Percentiles rank a stretch among this genome's conserved stretches.
These are phyloP conservation scores for Dipodomys stephensi DNA, from an alignment of 2,113 vertebrate species.

Conservation along the genomic window DNA sequence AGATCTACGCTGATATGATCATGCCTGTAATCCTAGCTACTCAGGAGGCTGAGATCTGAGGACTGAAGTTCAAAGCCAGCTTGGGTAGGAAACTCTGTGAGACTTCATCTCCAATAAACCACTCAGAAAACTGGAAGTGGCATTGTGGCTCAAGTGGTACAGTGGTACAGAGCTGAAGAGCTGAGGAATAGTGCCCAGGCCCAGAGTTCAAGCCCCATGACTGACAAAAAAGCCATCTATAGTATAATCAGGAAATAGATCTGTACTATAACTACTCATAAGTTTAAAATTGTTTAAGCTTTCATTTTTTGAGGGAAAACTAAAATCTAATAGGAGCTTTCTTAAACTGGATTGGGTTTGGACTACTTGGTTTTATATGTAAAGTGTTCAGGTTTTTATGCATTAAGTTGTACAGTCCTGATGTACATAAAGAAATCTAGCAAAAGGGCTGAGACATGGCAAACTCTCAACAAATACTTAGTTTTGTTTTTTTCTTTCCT, in stretches of 20 bases:
- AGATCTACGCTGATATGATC: background rate
- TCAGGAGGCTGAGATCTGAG: no score
- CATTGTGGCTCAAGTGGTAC: no score
- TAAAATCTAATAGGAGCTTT: slow-evolving; percentile 25
- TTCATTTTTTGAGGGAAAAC: background rate
- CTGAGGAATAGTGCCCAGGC: no score
- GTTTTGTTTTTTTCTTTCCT: slow-evolving; percentile 1
- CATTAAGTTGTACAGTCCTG: background rate
- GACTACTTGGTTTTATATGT: background rate
- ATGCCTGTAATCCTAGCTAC: background rate
- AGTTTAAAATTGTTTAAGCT: slow-evolving; percentile 17
- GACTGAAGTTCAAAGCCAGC: no score
- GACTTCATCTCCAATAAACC: no score
- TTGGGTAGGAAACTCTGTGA: no score
- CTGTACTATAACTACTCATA: background rate
- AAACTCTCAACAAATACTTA: background rate
- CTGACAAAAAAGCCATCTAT: background rate
- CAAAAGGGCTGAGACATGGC: background rate
- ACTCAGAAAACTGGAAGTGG: no score
- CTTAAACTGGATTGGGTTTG: background rate
- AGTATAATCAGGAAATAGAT: slow-evolving; percentile 30
- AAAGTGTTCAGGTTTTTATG: background rate
- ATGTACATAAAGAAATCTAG: background rate
- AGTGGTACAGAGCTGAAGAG: no score
- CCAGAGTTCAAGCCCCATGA: no score